These are phyloP conservation scores for Synodontis membranacea DNA, from an alignment of 2,113 vertebrate genomes.

Conservation along the genomic window DNA sequence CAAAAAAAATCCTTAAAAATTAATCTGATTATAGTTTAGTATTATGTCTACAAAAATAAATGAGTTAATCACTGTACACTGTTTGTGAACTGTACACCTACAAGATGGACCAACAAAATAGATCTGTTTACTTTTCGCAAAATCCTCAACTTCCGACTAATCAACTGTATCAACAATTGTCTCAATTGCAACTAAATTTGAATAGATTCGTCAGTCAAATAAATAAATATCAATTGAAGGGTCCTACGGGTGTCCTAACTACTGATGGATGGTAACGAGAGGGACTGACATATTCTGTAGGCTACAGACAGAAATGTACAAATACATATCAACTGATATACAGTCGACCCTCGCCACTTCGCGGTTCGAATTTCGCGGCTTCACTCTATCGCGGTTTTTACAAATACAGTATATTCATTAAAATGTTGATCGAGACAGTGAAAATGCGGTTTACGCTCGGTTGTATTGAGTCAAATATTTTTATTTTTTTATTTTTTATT, in stretches of 20 bases:
- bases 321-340: too few relatives aligned
- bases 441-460: too few relatives aligned
- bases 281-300: not conserved
- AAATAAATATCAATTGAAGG: not conserved
- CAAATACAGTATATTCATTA: too few relatives aligned
- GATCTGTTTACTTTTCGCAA: not conserved
- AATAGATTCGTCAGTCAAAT: not conserved
- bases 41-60: not conserved
- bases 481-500: too few relatives aligned
- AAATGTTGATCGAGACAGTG: too few relatives aligned
- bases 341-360: too few relatives aligned
- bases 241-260: not conserved
- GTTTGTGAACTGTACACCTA: not conserved
- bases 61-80: not conserved
- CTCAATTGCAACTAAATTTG: not conserved
- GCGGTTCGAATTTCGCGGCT: too few relatives aligned
- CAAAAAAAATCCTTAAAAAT: not conserved
- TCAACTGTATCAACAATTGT: not conserved
- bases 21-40: not conserved
- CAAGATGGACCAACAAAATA: not conserved
- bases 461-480: too few relatives aligned
- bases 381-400: too few relatives aligned
- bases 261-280: not conserved
- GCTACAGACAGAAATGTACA: not conserved
- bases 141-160: not conserved